phyloP scores from a whole-genome alignment of 2,888 invertebrate genomes.

The Furcula furcula region DNA sequence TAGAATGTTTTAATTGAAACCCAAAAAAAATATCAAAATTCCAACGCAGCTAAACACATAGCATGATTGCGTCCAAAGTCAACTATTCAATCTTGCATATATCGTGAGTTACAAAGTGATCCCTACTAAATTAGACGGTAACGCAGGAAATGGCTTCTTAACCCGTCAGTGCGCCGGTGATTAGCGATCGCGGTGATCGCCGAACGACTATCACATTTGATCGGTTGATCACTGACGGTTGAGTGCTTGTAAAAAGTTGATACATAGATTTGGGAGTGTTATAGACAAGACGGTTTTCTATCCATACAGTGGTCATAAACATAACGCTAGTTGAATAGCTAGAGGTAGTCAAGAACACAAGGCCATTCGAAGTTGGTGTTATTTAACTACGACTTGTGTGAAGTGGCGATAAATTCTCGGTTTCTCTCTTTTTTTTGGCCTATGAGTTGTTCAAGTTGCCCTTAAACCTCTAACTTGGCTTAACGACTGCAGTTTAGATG shows the following conservation, averaged over 20 bases:
- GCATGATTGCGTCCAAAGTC: constrained; percentile 35
- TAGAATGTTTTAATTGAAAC: too few relatives aligned
- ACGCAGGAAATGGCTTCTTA: constrained; percentile 79
- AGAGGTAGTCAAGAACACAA: too few relatives aligned
- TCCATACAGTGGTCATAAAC: too few relatives aligned
- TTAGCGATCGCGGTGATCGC: constrained; percentile 70
- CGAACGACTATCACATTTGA: constrained; percentile 64
- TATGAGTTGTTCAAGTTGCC: too few relatives aligned
- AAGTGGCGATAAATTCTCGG: too few relatives aligned
- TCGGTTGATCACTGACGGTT: constrained; percentile 60
- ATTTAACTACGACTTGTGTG: too few relatives aligned
- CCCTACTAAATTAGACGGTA: constrained; percentile 78
- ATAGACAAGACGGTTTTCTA: constrained; percentile 4
- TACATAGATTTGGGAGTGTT: constrained; percentile 40
- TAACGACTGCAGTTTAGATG: too few relatives aligned
- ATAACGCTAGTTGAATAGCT: too few relatives aligned
- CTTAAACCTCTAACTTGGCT: too few relatives aligned
- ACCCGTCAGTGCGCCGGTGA: constrained; percentile 70
- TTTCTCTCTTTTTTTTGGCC: too few relatives aligned
- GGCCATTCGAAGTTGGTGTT: too few relatives aligned
- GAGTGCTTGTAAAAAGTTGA: constrained; percentile 55
- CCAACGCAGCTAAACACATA: constrained; percentile 11
- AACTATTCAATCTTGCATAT: constrained; percentile 34
- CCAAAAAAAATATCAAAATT: neutral
- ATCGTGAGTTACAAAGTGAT: constrained; percentile 56